Percentiles rank a stretch among this genome's conserved stretches.
These are phyloP conservation scores for Ovibos moschatus DNA, from an alignment of 2,113 vertebrate genomes.

Conservation along the genomic window DNA sequence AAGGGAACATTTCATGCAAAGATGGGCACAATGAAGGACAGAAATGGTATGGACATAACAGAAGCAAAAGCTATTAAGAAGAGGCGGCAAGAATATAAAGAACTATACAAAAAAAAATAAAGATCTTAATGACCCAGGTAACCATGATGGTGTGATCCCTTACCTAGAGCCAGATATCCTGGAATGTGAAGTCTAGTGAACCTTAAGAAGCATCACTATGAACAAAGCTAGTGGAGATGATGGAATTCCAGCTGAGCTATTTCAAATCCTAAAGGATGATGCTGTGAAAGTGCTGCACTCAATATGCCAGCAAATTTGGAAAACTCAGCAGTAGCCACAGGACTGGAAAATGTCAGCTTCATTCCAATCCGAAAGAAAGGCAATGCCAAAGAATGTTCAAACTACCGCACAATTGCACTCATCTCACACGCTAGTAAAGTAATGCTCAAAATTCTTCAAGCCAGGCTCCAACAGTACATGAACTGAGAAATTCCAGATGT, in stretches of 20 bases:
- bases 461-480: background rate
- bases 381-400: background rate
- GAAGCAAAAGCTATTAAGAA: background rate
- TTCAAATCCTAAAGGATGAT: background rate
- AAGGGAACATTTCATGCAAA: background rate
- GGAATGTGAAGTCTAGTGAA: background rate
- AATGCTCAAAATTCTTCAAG: background rate
- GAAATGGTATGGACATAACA: background rate
- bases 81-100: background rate
- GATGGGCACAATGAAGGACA: background rate
- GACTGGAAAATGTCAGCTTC: background rate
- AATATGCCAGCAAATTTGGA: background rate
- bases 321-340: background rate
- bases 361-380: background rate
- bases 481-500: background rate
- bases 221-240: background rate
- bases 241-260: background rate
- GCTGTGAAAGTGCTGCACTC: background rate
- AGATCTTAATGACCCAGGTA: background rate
- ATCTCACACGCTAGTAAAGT: background rate
- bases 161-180: background rate
- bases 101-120: background rate
- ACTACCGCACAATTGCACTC: background rate
- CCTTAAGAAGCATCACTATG: background rate
- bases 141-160: background rate